phyloP scores from a whole-genome alignment of 2,113 vertebrate genomes.

The Nibea coibor region DNA sequence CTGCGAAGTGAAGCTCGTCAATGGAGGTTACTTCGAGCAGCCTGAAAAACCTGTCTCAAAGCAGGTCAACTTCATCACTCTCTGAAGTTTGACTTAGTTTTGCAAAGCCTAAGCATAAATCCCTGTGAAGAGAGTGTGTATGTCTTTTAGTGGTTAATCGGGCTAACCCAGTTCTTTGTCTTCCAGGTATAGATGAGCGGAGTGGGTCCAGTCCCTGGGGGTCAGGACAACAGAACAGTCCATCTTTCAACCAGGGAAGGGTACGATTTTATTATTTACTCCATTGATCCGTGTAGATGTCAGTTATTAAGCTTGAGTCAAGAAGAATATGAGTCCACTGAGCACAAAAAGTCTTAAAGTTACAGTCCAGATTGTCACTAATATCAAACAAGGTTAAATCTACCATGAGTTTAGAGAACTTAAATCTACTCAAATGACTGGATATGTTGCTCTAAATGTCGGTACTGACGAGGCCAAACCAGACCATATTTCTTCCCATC shows the following conservation, averaged over 20 bases:
- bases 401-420: no score
- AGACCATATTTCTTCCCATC: no score
- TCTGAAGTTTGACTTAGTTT: slow-evolving; percentile 44
- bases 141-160: neutral
- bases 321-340: neutral
- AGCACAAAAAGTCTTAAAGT: no score
- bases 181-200: slow-evolving; percentile 91
- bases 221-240: slow-evolving; percentile 88
- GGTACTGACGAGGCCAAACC: no score
- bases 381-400: no score
- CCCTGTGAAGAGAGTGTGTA: neutral
- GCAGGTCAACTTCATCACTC: slow-evolving; percentile 59
- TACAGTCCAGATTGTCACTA: no score
- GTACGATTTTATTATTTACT: slow-evolving; percentile 77
- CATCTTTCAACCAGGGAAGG: slow-evolving; percentile 91
- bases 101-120: slow-evolving; percentile 23
- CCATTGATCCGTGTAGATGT: neutral
- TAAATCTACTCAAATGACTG: no score
- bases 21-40: slow-evolving; percentile 54
- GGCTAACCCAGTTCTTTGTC: slow-evolving; percentile 62
- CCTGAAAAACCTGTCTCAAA: slow-evolving; percentile 56
- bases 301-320: neutral
- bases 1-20: slow-evolving; percentile 57
- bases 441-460: no score
- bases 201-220: slow-evolving; percentile 90